A percentile compares a stretch with the other conserved stretches of the same genome.
Evolutionary conservation across 92 coral and sea anemone genomes (phyloP).

Genomic region (Ricordea florida): DNA sequence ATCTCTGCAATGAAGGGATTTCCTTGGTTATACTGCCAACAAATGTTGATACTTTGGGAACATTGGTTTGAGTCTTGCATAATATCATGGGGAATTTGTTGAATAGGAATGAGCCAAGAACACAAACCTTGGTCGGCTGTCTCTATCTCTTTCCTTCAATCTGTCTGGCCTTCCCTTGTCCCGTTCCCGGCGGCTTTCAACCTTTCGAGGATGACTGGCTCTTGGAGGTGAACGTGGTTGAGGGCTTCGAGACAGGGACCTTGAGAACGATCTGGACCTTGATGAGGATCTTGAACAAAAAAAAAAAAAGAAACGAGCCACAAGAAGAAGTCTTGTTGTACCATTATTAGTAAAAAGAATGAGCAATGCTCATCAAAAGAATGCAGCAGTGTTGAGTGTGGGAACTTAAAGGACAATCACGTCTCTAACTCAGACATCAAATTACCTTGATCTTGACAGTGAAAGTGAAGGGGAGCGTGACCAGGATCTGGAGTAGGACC

Average conservation of each 20-base stretch:
- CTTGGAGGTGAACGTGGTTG: slow-evolving; percentile 45
- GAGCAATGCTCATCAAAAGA: too few species aligned
- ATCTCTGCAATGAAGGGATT: too few species aligned
- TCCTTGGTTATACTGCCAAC: too few species aligned
- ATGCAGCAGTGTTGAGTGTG: too few species aligned
- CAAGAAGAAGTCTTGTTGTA: too few species aligned
- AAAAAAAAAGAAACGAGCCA: background rate
- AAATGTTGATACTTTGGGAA: too few species aligned
- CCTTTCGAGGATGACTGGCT: slow-evolving; percentile 15
- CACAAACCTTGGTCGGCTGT: slow-evolving; percentile 30
- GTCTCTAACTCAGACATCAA: background rate
- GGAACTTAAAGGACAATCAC: too few species aligned
- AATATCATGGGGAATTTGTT: too few species aligned
- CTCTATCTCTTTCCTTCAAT: slow-evolving; percentile 46
- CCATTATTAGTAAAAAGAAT: too few species aligned
- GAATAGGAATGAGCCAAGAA: background rate
- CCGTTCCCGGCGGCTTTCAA: slow-evolving; percentile 40
- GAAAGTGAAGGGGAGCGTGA: slow-evolving; percentile 79
- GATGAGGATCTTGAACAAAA: slow-evolving; percentile 45
- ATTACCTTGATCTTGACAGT: slow-evolving; percentile 46
- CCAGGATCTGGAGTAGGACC: slow-evolving; percentile 95
- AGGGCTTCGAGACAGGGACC: slow-evolving; percentile 63
- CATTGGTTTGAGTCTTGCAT: too few species aligned
- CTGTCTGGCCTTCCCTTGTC: slow-evolving; percentile 44
- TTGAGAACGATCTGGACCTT: slow-evolving; percentile 87